phyloP scores from a whole-genome alignment of 2,113 vertebrate genomes.

The Brienomyrus longianalis region DNA sequence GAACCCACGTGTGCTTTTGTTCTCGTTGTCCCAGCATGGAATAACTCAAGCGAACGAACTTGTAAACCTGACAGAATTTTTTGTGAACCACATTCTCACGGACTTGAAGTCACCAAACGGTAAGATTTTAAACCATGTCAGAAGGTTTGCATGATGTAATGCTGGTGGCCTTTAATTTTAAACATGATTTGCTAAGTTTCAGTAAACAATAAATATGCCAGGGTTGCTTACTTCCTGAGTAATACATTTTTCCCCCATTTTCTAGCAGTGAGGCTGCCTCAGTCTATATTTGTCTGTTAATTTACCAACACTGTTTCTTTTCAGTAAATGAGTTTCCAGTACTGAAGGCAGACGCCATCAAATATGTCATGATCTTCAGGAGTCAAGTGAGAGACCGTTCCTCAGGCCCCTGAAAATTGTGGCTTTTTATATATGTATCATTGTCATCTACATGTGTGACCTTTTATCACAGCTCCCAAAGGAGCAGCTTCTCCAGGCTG shows the following conservation, averaged over 20 bases:
- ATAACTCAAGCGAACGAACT: conserved; percentile 98
- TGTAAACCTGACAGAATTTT: conserved; percentile 93
- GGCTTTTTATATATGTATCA: background rate
- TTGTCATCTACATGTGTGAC: background rate
- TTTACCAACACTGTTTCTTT: conserved; percentile 29
- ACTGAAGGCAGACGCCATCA: conserved; percentile 95
- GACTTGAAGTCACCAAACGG: conserved; percentile 87
- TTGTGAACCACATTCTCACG: conserved; percentile 88
- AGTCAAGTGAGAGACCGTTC: conserved; percentile 72
- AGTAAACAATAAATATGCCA: background rate
- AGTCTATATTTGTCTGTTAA: background rate
- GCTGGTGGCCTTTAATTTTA: background rate
- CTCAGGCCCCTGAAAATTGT: background rate
- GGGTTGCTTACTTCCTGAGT: background rate
- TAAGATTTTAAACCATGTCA: conserved; percentile 44
- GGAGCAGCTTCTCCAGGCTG: conserved; percentile 81
- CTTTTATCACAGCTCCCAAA: conserved; percentile 80
- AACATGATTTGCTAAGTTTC: background rate
- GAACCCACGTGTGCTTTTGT: background rate
- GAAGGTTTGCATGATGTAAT: background rate
- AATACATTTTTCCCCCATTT: background rate
- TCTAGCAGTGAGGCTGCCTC: background rate
- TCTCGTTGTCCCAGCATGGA: conserved; percentile 72
- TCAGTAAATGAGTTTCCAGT: conserved; percentile 97
- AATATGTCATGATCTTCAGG: conserved; percentile 98